Evolutionary conservation across 2,797 vertebrate genomes (phyloP), one percentile per base, ranked within the genome.

Genomic region (Macropodus opercularis): DNA sequence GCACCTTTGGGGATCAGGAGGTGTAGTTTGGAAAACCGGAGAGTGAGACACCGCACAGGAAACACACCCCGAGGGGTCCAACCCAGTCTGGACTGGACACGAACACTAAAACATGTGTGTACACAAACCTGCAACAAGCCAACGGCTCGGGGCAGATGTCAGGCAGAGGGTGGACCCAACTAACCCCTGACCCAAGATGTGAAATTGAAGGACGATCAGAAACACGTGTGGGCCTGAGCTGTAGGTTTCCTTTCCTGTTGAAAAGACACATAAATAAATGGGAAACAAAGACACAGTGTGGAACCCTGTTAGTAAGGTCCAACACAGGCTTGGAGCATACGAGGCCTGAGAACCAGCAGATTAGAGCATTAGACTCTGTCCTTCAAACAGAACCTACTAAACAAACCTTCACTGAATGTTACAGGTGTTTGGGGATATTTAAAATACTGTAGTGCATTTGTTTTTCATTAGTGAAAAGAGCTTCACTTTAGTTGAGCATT

Each of bases 201-300:
- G 67, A 85, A 85, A 86, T 56, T 21, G 21, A 77, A 80, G 66
- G 50, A 59, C 68, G 64, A 89, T 86, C 38, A 58, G 53, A 84
- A 90, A 75, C 90, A 91, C 14, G 60, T 89, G 84, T 75, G 77
- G 58, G 48, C 65, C 43, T 3, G 22, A 12, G 49, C 40, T 57
- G 23, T 14, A 44, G 51, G 48, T 51, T 48, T 43, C 46, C n/a
- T 51, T 69, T 69, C 56, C 32, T 65, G 59, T 47, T 65, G 62
- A 65, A 73, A 62, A 65, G 51, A 63, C 62, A 52, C 12, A 10
- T 77, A 61, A 73, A 80, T 43, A 34, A 77, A 81, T 78, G 26
- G 23, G 18, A 75, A 70, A 86, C 68, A 84, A 81, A 83, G 79
- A 36, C n/a, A 29, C 59, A 41, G 51, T 84, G 68, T 17, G 7